phyloP scores from a whole-genome alignment of 2,113 vertebrate genomes.

The Salvelinus alpinus region DNA sequence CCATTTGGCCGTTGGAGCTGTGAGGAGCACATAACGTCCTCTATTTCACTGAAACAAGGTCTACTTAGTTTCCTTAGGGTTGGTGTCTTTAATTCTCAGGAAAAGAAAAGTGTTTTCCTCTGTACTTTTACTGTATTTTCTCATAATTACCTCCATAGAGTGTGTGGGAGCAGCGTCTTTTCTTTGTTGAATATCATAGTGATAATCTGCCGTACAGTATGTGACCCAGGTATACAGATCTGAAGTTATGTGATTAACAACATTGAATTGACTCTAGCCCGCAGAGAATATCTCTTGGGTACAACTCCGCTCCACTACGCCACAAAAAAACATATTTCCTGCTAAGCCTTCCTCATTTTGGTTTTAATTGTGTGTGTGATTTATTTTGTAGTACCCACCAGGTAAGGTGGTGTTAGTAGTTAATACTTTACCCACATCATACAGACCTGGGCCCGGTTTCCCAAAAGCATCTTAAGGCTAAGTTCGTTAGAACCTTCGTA shows the following conservation, averaged over 20 bases:
- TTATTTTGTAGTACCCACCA: neutral
- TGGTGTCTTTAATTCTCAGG: neutral
- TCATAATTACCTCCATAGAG: neutral
- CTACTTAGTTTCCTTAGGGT: neutral
- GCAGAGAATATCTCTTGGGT: neutral
- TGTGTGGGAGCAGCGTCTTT: neutral
- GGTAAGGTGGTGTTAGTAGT: neutral
- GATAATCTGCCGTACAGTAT: neutral
- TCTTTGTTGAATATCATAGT: neutral
- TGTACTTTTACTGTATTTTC: neutral
- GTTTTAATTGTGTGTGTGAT: neutral
- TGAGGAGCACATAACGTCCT: neutral
- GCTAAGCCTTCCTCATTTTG: neutral
- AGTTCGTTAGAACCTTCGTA: too few species aligned
- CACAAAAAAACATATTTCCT: neutral
- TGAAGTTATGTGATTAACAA: neutral
- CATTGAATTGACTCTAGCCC: neutral
- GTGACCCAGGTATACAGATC: neutral
- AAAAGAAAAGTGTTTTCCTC: neutral
- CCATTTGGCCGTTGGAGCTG: conserved; percentile 4
- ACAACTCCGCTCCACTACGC: neutral
- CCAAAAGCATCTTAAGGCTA: too few species aligned
- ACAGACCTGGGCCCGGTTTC: neutral
- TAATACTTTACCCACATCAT: neutral
- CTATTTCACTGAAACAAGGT: neutral